Evolutionary conservation across 2,888 invertebrate species (phyloP), one percentile per base, ranked within the genome.

Genomic region (Lacanobia wlatinum): DNA sequence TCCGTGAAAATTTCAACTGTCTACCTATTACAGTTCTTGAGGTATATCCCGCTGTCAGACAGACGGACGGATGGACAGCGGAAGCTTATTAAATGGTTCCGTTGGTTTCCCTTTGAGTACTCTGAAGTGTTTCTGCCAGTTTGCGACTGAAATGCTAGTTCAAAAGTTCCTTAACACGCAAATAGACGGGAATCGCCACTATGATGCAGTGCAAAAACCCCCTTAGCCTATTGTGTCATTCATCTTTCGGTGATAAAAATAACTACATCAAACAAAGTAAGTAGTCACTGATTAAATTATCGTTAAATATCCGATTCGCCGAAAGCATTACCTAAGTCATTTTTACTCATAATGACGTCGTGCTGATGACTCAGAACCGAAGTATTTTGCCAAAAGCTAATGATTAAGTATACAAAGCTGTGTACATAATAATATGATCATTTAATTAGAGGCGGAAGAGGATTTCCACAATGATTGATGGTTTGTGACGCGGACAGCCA

Each of bases 391-490:
- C 53, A 62, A 68, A 70, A 65, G 48, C 58, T 68, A 68, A 68
- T 68, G 56, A 74, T 70, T 74, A 61, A 50, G 28, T 55, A 75
- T 58, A 79, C 53, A 65, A 46, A 28, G 14, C 21, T 52, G 23
- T 61, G 38, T 66, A 76, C 34, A 60, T 63, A 64, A 53, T 66
- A 0, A 53, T 66, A 0, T 61, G 40, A 66, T 70, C 28, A 34
- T 52, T 76, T 70, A 58, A 72, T 80, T 69, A 70, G 14, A 63
- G 52, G 16, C 81, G 80, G 81, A 76, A 80, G 66, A 70, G 72
- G 72, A 80, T 72, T 72, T 80, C 81, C 72, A 38, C 7, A 34
- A 16, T 77, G 63, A 76, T 80, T 64, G 60, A 80, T 80, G 43
- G 34, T 23, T 1, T 28, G 4, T 70, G 66, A 76, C 48, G 66